Evolutionary conservation across 2,797 vertebrate genomes (phyloP).

Genomic region (Emys orbicularis): DNA sequence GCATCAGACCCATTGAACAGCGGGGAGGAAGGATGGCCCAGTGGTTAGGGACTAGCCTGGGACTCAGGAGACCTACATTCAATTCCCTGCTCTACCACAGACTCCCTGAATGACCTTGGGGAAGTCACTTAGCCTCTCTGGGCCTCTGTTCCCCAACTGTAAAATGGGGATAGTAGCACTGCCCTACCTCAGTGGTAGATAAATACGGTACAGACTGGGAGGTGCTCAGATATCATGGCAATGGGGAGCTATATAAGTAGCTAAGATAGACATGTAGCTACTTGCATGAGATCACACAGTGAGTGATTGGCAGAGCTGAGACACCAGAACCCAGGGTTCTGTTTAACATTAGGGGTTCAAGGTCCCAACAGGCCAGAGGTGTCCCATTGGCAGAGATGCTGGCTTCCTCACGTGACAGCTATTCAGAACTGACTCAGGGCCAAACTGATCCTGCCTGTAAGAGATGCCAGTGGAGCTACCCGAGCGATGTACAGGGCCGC

Average conservation of each 20-base stretch:
- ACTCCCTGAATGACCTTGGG: not conserved
- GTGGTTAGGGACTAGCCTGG: not conserved
- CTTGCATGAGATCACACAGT: too few species aligned
- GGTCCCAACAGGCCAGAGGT: not conserved
- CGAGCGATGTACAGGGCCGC: not conserved
- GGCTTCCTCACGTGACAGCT: not conserved
- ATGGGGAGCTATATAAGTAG: not conserved
- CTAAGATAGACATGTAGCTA: not conserved
- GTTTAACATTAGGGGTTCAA: not conserved
- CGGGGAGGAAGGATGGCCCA: not conserved
- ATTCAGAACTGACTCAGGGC: not conserved
- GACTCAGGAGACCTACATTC: not conserved
- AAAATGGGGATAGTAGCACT: conserved; percentile 21
- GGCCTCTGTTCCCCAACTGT: conserved; percentile 8
- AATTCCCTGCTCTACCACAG: conserved; percentile 11
- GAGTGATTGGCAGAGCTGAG: not conserved
- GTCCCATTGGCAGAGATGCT: not conserved
- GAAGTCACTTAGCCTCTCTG: conserved; percentile 15
- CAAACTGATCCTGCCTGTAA: not conserved
- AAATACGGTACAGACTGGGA: not conserved
- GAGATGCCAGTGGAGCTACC: not conserved
- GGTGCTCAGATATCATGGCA: not conserved
- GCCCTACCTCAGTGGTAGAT: not conserved
- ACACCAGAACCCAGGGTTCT: not conserved
- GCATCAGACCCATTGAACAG: not conserved